Base-by-base conservation (phyloP, 2,113 vertebrate species). In the Ochotona curzoniae region DNA sequence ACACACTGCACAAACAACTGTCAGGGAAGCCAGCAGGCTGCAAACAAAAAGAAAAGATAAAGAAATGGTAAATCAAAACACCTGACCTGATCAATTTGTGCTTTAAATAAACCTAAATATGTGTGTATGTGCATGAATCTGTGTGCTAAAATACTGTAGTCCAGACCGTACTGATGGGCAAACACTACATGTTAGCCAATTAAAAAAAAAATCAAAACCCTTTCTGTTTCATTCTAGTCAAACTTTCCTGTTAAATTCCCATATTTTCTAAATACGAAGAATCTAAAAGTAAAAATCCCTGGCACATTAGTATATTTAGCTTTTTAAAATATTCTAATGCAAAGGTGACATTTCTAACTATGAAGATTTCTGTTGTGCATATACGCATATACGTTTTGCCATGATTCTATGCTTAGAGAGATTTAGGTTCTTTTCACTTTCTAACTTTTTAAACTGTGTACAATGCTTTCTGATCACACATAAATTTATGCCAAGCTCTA, bases 261-360 rank as follows among this genome's bases (percentile, higher is more conserved):
- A n/a, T 75, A 89, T 90, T 89, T 83, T 18, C 51, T 83, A 85
- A 6, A 69, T 38, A 38, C 25, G 38, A 44, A 12, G 11, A 84
- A 76, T 78, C 38, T 92, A 78, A 82, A 90, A 63, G 47, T 57
- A 54, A 79, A 92, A 88, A 74, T 49, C 28, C 44, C n/a, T 74
- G 38, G 8, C 26, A 80, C 28, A 63, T 12, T 79, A 30, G 8
- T 82, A 1, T 71, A 89, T 79, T 66, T 57, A 44, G 69, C 17
- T 47, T 84, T 94, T 88, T 30, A 83, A 70, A 89, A 63, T 87
- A 61, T 79, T 76, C 54, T 54, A 54, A 69, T 57, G 20, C 78
- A 91, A 89, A 73, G 67, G 35, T 74, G 12, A 1, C 23, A 60
- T 87, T 93, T 78, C 28, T 91, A 94, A 7, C 51, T 47, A 9